phyloP scores from a whole-genome alignment of 2,888 invertebrate genomes.

The Mesorhabditis sp. region DNA sequence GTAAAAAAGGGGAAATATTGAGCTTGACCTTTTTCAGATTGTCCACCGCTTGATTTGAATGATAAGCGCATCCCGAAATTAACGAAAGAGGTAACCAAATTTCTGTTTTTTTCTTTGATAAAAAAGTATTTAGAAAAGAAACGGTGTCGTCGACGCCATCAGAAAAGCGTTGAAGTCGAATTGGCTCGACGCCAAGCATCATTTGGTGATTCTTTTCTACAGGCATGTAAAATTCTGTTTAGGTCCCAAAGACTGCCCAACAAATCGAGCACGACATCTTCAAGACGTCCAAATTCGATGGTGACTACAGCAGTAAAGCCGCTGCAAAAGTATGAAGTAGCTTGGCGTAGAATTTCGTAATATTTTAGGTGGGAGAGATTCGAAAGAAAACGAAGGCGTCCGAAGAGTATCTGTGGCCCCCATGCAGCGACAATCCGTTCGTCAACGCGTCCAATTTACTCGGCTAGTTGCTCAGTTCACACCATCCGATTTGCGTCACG shows the following conservation, averaged over 20 bases:
- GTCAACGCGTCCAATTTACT: too few relatives aligned
- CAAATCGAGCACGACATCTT: constrained; percentile 29
- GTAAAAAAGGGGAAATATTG: constrained; percentile 16
- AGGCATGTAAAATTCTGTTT: constrained; percentile 8
- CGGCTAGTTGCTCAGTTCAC: too few relatives aligned
- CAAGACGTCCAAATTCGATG: constrained; percentile 24
- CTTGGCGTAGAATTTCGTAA: background rate
- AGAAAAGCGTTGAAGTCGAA: constrained; percentile 21
- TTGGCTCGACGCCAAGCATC: constrained; percentile 19
- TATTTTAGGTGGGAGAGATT: background rate
- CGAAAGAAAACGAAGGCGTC: background rate
- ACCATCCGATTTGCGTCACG: too few relatives aligned
- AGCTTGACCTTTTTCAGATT: constrained; percentile 7
- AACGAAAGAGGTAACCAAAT: background rate
- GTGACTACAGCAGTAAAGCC: constrained; percentile 32
- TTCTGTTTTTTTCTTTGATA: background rate
- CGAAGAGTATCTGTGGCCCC: background rate
- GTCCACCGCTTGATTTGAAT: background rate
- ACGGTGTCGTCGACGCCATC: constrained; percentile 23
- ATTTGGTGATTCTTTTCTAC: background rate
- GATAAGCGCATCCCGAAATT: background rate
- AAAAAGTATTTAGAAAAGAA: constrained; percentile 20
- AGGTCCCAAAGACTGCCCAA: constrained; percentile 18
- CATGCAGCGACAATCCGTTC: background rate
- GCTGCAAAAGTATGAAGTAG: constrained; percentile 24